These are phyloP conservation scores for Lasiurus borealis DNA, from an alignment of 2,113 vertebrate species.

Conservation along the genomic window DNA sequence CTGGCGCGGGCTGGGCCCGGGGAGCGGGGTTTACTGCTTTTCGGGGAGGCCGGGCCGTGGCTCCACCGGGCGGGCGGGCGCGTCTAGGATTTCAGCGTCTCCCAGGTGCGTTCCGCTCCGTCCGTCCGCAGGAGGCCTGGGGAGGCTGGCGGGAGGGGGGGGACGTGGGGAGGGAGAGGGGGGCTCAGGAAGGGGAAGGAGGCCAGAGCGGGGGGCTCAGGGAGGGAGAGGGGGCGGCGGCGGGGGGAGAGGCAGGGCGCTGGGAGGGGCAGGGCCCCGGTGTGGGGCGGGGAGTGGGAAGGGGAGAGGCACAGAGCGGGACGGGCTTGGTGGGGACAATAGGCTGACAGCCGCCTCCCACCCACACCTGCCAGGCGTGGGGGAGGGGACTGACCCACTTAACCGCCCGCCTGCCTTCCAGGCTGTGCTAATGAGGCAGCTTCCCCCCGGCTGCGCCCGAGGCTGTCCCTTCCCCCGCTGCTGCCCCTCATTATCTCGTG, in stretches of 20 bases:
- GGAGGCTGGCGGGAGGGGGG: slow-evolving; percentile 66
- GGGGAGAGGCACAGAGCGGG: background rate
- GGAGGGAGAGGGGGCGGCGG: background rate
- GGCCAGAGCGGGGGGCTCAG: background rate
- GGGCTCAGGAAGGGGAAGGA: background rate
- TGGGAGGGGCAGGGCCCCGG: no score
- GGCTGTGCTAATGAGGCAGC: slow-evolving; percentile 73
- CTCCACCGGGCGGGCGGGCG: background rate
- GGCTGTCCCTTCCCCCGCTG: slow-evolving; percentile 65
- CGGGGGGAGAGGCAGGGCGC: background rate
- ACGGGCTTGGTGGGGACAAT: slow-evolving; percentile 51
- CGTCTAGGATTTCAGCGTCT: slow-evolving; percentile 81
- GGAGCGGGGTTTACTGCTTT: no score
- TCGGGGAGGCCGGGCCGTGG: no score
- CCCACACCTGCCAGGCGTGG: slow-evolving; percentile 78
- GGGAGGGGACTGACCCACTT: slow-evolving; percentile 79
- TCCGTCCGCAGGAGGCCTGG: slow-evolving; percentile 45
- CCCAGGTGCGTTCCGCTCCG: slow-evolving; percentile 70
- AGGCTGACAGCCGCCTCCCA: slow-evolving; percentile 43
- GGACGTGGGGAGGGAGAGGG: background rate
- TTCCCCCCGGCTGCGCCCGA: slow-evolving; percentile 67
- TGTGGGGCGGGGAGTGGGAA: no score
- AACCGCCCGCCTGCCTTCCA: slow-evolving; percentile 56
- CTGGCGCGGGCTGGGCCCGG: no score
- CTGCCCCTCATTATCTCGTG: slow-evolving; percentile 70